Percentiles rank a stretch among this genome's conserved stretches.
Evolutionary conservation across 1,140 invertebrate genomes (phyloP).

Genomic region (Drosophila miranda): DNA sequence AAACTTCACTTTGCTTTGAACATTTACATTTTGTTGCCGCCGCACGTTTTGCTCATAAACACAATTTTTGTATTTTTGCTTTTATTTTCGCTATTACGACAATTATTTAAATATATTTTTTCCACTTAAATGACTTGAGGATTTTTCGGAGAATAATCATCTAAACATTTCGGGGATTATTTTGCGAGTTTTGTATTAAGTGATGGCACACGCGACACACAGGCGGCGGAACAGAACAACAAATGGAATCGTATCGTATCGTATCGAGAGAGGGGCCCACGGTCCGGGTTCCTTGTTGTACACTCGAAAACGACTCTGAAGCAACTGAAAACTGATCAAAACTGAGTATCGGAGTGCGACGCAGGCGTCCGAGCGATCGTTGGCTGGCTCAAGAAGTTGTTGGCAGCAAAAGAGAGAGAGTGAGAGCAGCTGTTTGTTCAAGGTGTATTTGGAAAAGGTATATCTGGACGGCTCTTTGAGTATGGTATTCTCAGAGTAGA

Average conservation of each 20-base stretch:
- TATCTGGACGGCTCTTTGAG: no score
- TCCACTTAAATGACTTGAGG: constrained; percentile 6
- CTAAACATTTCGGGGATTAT: constrained; percentile 26
- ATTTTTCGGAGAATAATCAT: constrained; percentile 14
- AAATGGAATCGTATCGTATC: constrained; percentile 30
- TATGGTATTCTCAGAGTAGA: no score
- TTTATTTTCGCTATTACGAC: constrained; percentile 20
- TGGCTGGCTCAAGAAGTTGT: not conserved
- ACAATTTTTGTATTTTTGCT: constrained; percentile 61
- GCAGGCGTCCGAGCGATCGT: not conserved
- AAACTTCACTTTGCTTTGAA: constrained; percentile 56
- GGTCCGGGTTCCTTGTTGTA: constrained; percentile 63
- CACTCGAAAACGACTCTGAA: constrained; percentile 70
- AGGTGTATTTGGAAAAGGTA: no score
- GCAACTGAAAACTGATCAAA: constrained; percentile 46
- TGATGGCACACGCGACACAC: constrained; percentile 36
- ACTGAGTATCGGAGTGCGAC: no score
- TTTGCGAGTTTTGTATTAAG: constrained; percentile 16
- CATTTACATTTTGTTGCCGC: constrained; percentile 75
- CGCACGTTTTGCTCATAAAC: constrained; percentile 69
- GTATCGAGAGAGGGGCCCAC: constrained; percentile 9
- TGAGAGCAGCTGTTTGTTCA: constrained; percentile 4
- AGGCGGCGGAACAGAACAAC: constrained; percentile 49
- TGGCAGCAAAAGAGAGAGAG: not conserved
- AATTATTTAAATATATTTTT: constrained; percentile 8